phyloP scores from a whole-genome alignment of 2,113 vertebrate genomes.

The Ondatra zibethicus region DNA sequence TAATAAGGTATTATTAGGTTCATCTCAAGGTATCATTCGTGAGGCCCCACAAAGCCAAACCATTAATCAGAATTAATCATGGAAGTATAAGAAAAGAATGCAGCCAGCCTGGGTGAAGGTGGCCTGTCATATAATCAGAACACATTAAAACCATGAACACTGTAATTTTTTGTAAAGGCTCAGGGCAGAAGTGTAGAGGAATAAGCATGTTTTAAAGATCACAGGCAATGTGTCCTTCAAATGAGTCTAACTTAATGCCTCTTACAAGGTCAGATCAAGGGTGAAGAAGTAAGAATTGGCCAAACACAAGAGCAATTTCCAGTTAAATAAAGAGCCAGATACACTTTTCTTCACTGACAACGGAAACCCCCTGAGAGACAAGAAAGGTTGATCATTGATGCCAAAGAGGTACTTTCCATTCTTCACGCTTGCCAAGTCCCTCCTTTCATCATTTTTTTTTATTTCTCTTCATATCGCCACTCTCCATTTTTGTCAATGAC shows the following conservation, averaged over 20 bases:
- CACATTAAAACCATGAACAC: conserved; percentile 80
- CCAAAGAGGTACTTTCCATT: conserved; percentile 88
- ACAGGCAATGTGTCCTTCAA: conserved; percentile 85
- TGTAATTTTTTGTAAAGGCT: conserved; percentile 74
- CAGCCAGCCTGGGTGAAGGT: conserved; percentile 56
- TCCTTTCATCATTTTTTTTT: conserved; percentile 89
- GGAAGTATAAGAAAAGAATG: conserved; percentile 77
- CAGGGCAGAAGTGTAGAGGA: conserved; percentile 37
- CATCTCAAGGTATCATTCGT: conserved; percentile 73
- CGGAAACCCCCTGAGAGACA: conserved; percentile 87
- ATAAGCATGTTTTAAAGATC: conserved; percentile 88
- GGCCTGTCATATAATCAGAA: conserved; percentile 83
- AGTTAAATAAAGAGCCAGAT: conserved; percentile 86
- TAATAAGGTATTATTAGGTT: conserved; percentile 81
- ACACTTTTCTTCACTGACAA: conserved; percentile 87
- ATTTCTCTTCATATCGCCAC: conserved; percentile 86
- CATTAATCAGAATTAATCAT: conserved; percentile 84
- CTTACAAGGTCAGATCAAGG: conserved; percentile 92
- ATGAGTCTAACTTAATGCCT: conserved; percentile 89
- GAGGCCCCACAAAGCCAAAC: conserved; percentile 76
- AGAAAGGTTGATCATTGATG: conserved; percentile 85
- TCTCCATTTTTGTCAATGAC: conserved; percentile 89
- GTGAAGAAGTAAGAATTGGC: conserved; percentile 94
- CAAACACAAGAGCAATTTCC: conserved; percentile 91
- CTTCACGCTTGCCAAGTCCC: conserved; percentile 83